These are phyloP conservation scores for Rhea pennata DNA, from an alignment of 2,113 vertebrate genomes.

Conservation along the genomic window DNA sequence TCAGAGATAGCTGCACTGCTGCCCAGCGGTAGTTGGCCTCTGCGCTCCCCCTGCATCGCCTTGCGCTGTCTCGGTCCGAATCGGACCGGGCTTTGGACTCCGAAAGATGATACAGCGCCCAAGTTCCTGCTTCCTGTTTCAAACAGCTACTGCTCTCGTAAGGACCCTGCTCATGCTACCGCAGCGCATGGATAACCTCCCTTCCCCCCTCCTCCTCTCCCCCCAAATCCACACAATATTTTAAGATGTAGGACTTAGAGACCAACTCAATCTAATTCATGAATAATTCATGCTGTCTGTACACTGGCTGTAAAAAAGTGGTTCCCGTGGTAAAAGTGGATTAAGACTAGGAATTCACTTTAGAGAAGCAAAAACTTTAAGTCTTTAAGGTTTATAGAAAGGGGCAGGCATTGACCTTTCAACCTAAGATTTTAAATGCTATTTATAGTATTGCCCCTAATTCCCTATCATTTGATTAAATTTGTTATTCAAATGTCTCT, in stretches of 20 bases:
- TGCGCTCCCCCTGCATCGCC: background rate
- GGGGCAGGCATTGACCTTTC: background rate
- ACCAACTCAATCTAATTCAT: background rate
- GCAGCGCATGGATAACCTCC: background rate
- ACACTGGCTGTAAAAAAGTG: background rate
- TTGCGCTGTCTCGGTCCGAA: background rate
- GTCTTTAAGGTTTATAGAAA: background rate
- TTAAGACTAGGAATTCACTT: background rate
- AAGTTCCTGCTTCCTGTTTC: background rate
- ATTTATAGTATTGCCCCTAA: background rate
- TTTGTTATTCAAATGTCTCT: background rate
- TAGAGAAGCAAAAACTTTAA: background rate
- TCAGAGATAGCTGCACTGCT: background rate
- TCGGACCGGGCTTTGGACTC: background rate
- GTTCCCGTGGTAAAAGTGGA: background rate
- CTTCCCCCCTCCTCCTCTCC: background rate
- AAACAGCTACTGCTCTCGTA: background rate
- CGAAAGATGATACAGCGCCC: background rate
- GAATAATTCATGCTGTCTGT: background rate
- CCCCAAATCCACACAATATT: background rate
- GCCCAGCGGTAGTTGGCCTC: background rate
- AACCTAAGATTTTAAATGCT: background rate
- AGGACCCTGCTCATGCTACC: background rate
- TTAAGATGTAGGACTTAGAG: background rate
- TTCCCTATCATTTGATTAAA: background rate